Base-by-base conservation (phyloP, 2,888 invertebrate species). In the Eulithis prunata region DNA sequence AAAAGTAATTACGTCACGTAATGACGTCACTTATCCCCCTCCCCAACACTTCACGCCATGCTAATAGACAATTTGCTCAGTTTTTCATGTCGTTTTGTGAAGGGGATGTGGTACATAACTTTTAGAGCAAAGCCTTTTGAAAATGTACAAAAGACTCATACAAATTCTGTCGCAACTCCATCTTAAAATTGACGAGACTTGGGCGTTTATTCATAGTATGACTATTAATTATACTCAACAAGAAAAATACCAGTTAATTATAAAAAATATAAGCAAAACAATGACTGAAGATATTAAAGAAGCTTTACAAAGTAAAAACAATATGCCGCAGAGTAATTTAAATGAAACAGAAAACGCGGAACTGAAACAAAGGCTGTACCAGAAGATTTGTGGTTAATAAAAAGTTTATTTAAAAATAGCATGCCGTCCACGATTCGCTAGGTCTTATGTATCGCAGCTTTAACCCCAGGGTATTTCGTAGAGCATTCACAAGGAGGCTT, bases 1-100 rank as follows among this genome's bases (percentile, higher is more conserved):
- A 91, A 93, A 93, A 90, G 91, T 88, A 91, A 92, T 93, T 91
- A 91, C 90, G 85, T 82, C 83, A 82, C 86, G 82, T 90, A 92
- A 93, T 90, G 91, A 89, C 88, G 86, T 90, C 91, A 91, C 89
- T 92, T 90, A 87, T 85, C 84, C 86, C 81, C 82, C 81, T 75
- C 49, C 43, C 66, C 51, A 78, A 73, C 78, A 74, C 75, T 75
- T 75, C 75, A 76, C 77, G 74, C 77, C 73, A 74, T 76, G 82
- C 85, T 89, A 91, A 91, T 91, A 88, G 90, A 86, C 89, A 89
- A 91, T 91, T 91, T 91, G 82, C 85, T 81, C 82, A 84, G 80
- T 87, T 87, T 86, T 86, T 85, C 82, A 77, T 74, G 78, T 69
- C 80, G 75, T 83, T 85, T 84, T 82, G 80, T 81, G 74, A 77